Conservation (phyloP, 2,888 invertebrate genomes). For the Macrosiphum euphorbiae region DNA sequence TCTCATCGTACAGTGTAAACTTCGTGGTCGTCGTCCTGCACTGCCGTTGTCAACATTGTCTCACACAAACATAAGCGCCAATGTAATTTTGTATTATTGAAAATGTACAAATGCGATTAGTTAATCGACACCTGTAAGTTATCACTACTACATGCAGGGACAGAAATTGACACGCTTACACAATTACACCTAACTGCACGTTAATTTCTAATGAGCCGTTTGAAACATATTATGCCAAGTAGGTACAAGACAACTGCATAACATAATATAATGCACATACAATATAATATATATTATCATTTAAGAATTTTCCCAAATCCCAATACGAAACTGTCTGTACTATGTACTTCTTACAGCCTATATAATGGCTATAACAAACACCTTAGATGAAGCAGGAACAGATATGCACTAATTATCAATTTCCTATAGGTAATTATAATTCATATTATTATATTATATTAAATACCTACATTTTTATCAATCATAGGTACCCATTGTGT, state of each 20-base stretch:
- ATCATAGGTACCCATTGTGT: not conserved
- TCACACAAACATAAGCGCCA: not conserved
- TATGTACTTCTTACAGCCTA: not conserved
- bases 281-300: not conserved
- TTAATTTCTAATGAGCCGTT: not conserved
- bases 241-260: not conserved
- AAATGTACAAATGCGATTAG: not conserved
- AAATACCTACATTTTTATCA: not conserved
- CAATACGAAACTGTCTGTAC: not conserved
- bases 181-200: not conserved
- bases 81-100: not conserved
- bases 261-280: no score
- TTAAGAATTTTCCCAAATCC: not conserved
- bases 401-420: not conserved
- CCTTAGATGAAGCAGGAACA: not conserved
- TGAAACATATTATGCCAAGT: not conserved
- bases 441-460: not conserved
- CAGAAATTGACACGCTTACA: not conserved
- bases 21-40: not conserved
- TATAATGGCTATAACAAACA: not conserved
- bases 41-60: not conserved
- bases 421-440: not conserved
- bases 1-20: not conserved
- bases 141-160: not conserved
- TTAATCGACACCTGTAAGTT: not conserved